These are phyloP conservation scores for Labeo calbasu DNA, from an alignment of 2,797 vertebrate species.

Conservation along the genomic window DNA sequence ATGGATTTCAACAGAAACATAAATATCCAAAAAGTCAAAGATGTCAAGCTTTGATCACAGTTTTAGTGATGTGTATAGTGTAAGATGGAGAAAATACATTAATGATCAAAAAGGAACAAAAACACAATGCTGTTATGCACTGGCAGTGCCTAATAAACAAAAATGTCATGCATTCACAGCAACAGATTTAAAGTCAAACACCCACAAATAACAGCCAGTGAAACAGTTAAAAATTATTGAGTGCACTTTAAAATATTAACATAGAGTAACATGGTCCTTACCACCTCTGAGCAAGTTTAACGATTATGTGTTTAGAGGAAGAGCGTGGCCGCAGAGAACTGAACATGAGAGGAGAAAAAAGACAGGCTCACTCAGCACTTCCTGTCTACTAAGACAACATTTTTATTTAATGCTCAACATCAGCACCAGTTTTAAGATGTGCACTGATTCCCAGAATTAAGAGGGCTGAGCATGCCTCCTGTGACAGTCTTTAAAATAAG, in stretches of 20 bases:
- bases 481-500: not conserved
- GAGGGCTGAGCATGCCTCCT: not conserved
- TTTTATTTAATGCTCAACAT: conserved; percentile 12
- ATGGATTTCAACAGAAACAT: not conserved
- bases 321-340: conserved; percentile 87
- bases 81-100: not conserved
- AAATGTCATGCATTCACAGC: conserved; percentile 14
- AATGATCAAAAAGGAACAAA: not conserved
- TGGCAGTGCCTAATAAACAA: not conserved
- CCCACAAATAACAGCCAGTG: conserved; percentile 64
- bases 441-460: not conserved
- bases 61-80: not conserved
- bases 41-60: not conserved
- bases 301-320: conserved; percentile 89
- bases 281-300: conserved; percentile 92
- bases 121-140: not conserved
- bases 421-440: conserved; percentile 3
- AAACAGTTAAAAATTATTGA: conserved; percentile 56
- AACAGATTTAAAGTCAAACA: conserved; percentile 1
- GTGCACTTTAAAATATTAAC: conserved; percentile 65
- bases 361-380: conserved; percentile 71
- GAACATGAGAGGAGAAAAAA: conserved; percentile 82
- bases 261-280: conserved; percentile 83
- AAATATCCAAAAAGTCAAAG: not conserved
- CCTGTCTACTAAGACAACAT: not conserved